Evolutionary conservation across 1,140 invertebrate species (phyloP).

Genomic region (Drosophila persimilis): DNA sequence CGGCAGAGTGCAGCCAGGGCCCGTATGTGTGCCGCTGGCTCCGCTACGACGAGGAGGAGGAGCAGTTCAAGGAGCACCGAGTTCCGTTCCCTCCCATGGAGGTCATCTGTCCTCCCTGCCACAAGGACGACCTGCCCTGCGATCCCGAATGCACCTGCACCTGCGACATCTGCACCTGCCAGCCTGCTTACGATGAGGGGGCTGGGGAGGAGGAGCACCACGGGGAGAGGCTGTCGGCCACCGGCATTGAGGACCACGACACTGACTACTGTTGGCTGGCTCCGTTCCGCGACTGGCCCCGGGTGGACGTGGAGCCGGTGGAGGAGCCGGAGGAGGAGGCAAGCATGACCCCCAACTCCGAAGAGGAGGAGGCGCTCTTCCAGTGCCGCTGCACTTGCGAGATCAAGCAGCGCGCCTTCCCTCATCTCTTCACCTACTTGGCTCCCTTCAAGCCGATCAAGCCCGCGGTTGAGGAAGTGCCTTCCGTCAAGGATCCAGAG

Average conservation of each 20-base stretch:
- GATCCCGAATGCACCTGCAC: constrained; percentile 62
- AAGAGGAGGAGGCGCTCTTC: constrained; percentile 3
- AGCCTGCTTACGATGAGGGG: constrained; percentile 7
- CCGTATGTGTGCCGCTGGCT: constrained; percentile 71
- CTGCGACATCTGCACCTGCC: constrained; percentile 51
- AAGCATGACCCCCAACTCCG: too few species aligned
- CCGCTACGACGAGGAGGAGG: constrained; percentile 42
- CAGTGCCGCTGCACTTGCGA: constrained; percentile 40
- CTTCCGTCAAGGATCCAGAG: neutral
- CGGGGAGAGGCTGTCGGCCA: constrained; percentile 27
- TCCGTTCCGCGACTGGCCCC: constrained; percentile 39
- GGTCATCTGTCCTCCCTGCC: constrained; percentile 48
- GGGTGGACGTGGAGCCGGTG: neutral
- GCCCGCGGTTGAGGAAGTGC: neutral
- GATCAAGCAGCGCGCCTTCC: constrained; percentile 27
- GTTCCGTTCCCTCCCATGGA: constrained; percentile 44
- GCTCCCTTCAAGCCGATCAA: constrained; percentile 30
- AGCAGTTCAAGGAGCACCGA: constrained; percentile 35
- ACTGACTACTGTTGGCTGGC: constrained; percentile 63
- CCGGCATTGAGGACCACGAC: constrained; percentile 59
- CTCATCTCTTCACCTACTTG: constrained; percentile 57
- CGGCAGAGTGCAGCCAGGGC: constrained; percentile 70
- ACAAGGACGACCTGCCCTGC: constrained; percentile 17
- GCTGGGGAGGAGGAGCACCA: constrained; percentile 48
- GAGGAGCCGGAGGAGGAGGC: constrained; percentile 1